These are phyloP conservation scores for Ruditapes philippinarum DNA, from an alignment of 1,140 invertebrate genomes.

Conservation along the genomic window DNA sequence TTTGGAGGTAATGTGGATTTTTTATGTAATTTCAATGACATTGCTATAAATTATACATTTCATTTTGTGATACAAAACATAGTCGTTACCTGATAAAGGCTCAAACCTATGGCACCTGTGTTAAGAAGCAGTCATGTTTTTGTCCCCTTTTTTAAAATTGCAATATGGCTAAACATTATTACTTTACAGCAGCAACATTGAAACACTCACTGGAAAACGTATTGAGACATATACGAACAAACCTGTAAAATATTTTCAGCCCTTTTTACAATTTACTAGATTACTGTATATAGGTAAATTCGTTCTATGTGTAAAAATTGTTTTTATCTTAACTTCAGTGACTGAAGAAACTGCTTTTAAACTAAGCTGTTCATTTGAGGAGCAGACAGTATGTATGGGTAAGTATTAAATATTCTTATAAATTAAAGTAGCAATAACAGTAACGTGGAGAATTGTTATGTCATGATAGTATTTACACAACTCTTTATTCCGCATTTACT, in stretches of 20 bases:
- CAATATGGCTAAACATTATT: neutral
- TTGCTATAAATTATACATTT: neutral
- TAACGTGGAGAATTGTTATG: too few relatives aligned
- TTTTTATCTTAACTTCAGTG: neutral
- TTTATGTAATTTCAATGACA: neutral
- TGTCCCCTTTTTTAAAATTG: neutral
- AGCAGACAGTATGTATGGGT: neutral
- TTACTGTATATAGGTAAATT: too few relatives aligned
- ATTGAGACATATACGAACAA: neutral
- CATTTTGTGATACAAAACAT: too few relatives aligned
- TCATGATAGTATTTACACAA: too few relatives aligned
- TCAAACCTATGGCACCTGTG: too few relatives aligned
- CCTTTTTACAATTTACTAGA: neutral
- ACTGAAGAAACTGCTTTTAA: neutral
- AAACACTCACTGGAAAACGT: neutral
- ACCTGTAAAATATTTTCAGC: neutral
- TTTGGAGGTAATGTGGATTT: neutral
- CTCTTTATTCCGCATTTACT: too few relatives aligned
- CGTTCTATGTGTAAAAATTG: too few relatives aligned
- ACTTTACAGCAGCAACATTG: neutral
- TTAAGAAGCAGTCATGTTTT: too few relatives aligned
- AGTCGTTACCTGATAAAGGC: too few relatives aligned
- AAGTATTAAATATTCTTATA: too few relatives aligned
- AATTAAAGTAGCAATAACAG: too few relatives aligned
- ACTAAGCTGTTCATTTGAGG: neutral